Percentiles rank a stretch among this genome's conserved stretches.
Evolutionary conservation across 2,888 invertebrate species (phyloP).

Genomic region (Aspidiotus rigidus): DNA sequence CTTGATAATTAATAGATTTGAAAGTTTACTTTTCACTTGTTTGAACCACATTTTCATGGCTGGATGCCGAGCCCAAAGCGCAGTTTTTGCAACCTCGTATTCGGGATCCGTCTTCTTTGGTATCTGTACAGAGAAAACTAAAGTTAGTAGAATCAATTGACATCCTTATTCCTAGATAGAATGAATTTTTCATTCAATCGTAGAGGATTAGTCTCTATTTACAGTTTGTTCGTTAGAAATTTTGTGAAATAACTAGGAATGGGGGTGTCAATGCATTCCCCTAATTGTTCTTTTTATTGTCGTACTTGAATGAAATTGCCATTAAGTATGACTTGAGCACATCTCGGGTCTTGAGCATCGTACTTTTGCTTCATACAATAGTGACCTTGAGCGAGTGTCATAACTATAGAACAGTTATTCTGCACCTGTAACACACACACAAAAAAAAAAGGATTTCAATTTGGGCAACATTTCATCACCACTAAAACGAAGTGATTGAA

Average conservation of each 20-base stretch:
- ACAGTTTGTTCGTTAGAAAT: neutral
- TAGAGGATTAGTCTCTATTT: no score
- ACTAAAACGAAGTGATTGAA: no score
- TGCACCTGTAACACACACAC: constrained; percentile 45
- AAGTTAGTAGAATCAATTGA: no score
- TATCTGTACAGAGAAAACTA: no score
- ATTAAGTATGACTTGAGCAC: constrained; percentile 60
- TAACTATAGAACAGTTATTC: constrained; percentile 56
- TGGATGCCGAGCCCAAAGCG: constrained; percentile 62
- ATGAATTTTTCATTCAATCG: no score
- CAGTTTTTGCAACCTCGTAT: constrained; percentile 51
- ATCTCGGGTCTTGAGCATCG: constrained; percentile 69
- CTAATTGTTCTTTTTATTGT: constrained; percentile 26
- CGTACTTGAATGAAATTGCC: constrained; percentile 57
- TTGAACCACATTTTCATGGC: constrained; percentile 58
- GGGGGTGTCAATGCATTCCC: neutral
- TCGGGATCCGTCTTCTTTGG: constrained; percentile 42
- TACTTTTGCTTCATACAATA: constrained; percentile 54
- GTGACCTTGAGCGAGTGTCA: constrained; percentile 57
- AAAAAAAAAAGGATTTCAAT: neutral
- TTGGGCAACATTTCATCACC: no score
- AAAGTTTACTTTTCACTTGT: constrained; percentile 43
- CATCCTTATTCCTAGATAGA: no score
- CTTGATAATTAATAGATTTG: neutral
- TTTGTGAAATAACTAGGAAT: no score